Percentiles rank a stretch among this genome's conserved stretches.
Evolutionary conservation across 2,797 vertebrate species (phyloP).

Genomic region (Agapornis canus): DNA sequence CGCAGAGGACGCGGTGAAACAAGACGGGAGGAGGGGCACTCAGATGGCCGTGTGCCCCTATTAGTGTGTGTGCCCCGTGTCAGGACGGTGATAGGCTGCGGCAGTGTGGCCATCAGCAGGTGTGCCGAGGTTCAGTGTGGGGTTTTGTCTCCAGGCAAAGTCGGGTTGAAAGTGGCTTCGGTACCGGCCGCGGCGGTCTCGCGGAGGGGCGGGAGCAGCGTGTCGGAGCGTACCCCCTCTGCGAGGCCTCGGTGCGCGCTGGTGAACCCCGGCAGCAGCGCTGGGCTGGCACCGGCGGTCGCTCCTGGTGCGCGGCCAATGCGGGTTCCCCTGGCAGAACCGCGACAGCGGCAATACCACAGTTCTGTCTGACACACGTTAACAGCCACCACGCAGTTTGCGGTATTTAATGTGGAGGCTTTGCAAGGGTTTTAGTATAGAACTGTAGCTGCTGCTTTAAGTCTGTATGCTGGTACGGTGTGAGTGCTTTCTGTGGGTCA

Average conservation of each 20-base stretch:
- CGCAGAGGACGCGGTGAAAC: not conserved
- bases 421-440: fast-evolving
- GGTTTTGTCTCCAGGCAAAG: not conserved
- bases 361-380: fast-evolving
- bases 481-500: not conserved
- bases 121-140: not conserved
- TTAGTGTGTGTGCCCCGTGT: fast-evolving
- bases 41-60: no score
- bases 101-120: fast-evolving
- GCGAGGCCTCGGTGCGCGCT: not conserved
- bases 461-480: fast-evolving
- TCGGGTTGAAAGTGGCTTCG: not conserved
- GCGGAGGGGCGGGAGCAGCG: fast-evolving
- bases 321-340: fast-evolving
- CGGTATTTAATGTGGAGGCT: not conserved
- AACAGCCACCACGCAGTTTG: fast-evolving
- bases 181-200: fast-evolving
- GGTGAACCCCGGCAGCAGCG: not conserved
- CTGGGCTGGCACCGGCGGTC: not conserved
- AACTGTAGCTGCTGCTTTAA: not conserved
- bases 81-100: fast-evolving
- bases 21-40: not conserved
- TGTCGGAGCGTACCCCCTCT: fast-evolving
- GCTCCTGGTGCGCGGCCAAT: not conserved
- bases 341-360: fast-evolving